These are phyloP conservation scores for Noctua comes DNA, from an alignment of 2,888 invertebrate species.

Conservation along the genomic window DNA sequence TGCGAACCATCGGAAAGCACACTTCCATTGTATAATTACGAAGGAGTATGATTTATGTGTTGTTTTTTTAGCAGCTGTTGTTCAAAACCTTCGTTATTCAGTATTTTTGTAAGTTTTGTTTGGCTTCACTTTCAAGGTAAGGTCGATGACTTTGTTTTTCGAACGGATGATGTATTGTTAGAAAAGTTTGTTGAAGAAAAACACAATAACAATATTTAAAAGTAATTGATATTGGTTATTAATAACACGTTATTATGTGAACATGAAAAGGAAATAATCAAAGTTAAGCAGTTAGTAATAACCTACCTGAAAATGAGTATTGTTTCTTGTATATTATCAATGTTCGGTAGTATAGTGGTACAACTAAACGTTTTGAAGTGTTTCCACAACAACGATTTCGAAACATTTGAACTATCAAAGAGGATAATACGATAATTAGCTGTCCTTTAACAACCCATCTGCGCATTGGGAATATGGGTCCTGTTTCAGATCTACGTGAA, in stretches of 20 bases:
- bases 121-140: conserved; percentile 38
- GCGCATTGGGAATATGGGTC: background rate
- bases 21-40: conserved; percentile 76
- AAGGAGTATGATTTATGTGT: conserved; percentile 80
- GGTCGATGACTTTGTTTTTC: conserved; percentile 59
- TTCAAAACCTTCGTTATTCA: conserved; percentile 53
- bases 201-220: background rate
- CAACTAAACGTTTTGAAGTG: conserved; percentile 20
- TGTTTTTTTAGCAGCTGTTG: conserved; percentile 74
- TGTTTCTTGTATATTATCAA: background rate
- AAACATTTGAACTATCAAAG: conserved; percentile 24
- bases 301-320: background rate
- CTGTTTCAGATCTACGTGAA: background rate
- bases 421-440: conserved; percentile 6
- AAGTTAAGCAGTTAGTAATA: conserved; percentile 1
- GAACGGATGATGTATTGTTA: conserved; percentile 43
- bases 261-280: background rate
- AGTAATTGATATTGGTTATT: background rate
- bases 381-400: conserved; percentile 24
- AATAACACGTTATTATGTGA: background rate
- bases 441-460: conserved; percentile 4
- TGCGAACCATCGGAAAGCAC: conserved; percentile 63
- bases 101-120: conserved; percentile 56
- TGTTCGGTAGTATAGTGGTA: background rate
- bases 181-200: conserved; percentile 17